Evolutionary conservation across 2,113 vertebrate species (phyloP).

Genomic region (Rhizomys pruinosus): DNA sequence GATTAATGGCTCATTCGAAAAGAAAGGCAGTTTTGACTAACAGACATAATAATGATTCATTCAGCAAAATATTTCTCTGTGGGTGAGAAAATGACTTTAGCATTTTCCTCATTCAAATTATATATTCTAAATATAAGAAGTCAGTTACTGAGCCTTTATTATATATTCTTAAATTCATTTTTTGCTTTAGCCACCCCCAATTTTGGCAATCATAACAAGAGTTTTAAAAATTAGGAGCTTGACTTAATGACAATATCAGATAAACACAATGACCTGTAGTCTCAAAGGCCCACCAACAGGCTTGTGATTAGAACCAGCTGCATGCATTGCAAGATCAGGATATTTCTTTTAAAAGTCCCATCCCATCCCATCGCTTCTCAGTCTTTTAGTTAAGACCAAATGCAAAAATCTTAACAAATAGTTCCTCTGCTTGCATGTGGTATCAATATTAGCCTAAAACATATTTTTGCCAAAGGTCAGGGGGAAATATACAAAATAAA

Average conservation of each 20-base stretch:
- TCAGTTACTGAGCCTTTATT: neutral
- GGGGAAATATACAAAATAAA: neutral
- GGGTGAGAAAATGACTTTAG: neutral
- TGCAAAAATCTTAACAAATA: neutral
- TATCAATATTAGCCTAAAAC: neutral
- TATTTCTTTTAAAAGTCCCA: neutral
- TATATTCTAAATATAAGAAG: neutral
- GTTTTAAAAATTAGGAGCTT: neutral
- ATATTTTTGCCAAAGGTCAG: neutral
- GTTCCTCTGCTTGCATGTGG: neutral
- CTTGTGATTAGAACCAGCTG: neutral
- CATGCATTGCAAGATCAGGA: neutral
- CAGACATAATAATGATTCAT: neutral
- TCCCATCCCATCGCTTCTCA: neutral
- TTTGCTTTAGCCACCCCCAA: neutral
- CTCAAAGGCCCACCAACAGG: neutral
- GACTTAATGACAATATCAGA: neutral
- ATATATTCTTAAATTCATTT: neutral
- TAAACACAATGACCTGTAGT: neutral
- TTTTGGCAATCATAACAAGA: neutral
- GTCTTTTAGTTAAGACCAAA: no score
- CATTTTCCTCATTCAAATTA: neutral
- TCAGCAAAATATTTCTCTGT: neutral
- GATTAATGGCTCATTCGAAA: neutral
- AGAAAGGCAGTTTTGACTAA: neutral